Percentiles rank a stretch among this genome's conserved stretches.
Evolutionary conservation across 2,113 vertebrate genomes (phyloP).

Genomic region (Myodes glareolus): DNA sequence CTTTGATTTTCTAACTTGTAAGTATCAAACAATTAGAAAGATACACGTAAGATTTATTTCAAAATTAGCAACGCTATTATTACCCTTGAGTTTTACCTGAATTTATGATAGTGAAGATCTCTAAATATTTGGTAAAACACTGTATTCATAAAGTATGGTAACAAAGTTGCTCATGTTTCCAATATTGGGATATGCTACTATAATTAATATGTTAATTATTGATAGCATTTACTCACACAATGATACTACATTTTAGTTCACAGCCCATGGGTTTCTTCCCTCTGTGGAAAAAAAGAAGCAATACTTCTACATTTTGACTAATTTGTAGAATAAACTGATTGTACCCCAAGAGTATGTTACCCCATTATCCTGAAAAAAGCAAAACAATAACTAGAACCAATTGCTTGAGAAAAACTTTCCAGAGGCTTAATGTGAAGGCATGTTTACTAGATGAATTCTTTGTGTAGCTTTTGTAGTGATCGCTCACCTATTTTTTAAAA

Average conservation of each 20-base stretch:
- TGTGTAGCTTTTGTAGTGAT: neutral
- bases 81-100: constrained; percentile 13
- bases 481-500: neutral
- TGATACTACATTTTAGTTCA: neutral
- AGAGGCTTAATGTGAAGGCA: neutral
- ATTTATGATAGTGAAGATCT: neutral
- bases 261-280: neutral
- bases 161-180: constrained; percentile 10
- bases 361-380: neutral
- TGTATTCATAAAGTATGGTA: neutral
- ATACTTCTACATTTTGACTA: neutral
- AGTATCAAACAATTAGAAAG: constrained; percentile 41
- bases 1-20: constrained; percentile 49
- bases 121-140: neutral
- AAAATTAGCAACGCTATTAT: neutral
- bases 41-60: neutral
- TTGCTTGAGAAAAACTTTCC: neutral
- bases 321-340: neutral
- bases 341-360: neutral
- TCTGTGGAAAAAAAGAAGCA: neutral
- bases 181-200: neutral
- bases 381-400: neutral
- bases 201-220: neutral
- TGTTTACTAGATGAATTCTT: neutral
- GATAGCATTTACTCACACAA: neutral